Conservation (phyloP, 2,113 vertebrate genomes). For the Melanotaenia duboulayi region DNA sequence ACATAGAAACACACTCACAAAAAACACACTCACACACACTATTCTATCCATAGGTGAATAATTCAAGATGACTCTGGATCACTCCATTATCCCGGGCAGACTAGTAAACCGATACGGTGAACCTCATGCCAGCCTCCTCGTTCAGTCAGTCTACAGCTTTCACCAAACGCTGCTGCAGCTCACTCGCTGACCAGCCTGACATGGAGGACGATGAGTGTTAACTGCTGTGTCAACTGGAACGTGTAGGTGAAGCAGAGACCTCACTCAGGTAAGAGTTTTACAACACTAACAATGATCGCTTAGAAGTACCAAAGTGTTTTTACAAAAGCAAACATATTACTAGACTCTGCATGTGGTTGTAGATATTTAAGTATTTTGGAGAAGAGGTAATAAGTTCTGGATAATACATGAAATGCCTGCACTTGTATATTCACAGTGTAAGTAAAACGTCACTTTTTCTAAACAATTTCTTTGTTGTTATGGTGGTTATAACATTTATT, state of each 20-base stretch:
- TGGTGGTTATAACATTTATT: not conserved
- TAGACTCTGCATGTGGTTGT: not conserved
- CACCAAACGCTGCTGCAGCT: conserved; percentile 27
- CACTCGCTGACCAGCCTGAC: conserved; percentile 17
- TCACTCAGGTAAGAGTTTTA: conserved; percentile 46
- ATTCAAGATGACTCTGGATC: conserved; percentile 90
- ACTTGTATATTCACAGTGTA: not conserved
- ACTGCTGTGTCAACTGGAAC: conserved; percentile 35
- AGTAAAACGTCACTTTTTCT: not conserved
- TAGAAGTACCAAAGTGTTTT: not conserved
- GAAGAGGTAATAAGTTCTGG: not conserved
- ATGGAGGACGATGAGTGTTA: conserved; percentile 20
- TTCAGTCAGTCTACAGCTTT: conserved; percentile 14
- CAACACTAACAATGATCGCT: not conserved
- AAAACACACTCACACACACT: conserved; percentile 7
- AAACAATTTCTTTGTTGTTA: conserved; percentile 1
- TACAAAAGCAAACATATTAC: not conserved
- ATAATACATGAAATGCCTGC: not conserved
- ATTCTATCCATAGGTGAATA: conserved; percentile 84
- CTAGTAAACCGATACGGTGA: conserved; percentile 88
- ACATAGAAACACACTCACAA: not conserved
- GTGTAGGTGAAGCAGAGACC: conserved; percentile 39
- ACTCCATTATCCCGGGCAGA: conserved; percentile 88
- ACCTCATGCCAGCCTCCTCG: conserved; percentile 33
- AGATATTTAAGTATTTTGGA: not conserved